These are phyloP conservation scores for Catocala fraxini DNA, from an alignment of 2,888 invertebrate species.

Conservation along the genomic window DNA sequence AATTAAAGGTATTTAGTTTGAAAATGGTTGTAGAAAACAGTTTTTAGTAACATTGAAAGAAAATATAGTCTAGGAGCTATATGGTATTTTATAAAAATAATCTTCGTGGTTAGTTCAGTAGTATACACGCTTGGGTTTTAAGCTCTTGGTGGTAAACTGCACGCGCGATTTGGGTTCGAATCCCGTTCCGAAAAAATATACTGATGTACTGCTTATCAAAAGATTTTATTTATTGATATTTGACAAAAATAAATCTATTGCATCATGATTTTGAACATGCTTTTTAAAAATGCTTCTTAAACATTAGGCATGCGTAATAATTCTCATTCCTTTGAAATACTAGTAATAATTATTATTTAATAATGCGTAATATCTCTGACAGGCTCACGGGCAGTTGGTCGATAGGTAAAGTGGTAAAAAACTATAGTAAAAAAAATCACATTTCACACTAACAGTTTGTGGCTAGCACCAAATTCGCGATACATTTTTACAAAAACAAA, in stretches of 20 bases:
- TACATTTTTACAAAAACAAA: constrained; percentile 2
- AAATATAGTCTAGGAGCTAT: no score
- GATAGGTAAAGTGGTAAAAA: constrained; percentile 69
- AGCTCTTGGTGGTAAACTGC: background rate
- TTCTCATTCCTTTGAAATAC: constrained; percentile 44
- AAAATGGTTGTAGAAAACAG: no score
- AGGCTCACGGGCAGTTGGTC: constrained; percentile 71
- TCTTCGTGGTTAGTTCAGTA: background rate
- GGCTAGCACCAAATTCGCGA: constrained; percentile 35
- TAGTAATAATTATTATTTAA: constrained; percentile 34
- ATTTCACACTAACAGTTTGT: constrained; percentile 48
- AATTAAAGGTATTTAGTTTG: no score
- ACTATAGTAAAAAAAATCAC: constrained; percentile 40
- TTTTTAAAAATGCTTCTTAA: constrained; percentile 59
- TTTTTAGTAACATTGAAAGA: no score
- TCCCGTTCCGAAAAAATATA: background rate
- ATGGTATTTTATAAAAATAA: no score
- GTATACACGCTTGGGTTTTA: constrained; percentile 7
- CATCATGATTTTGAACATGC: constrained; percentile 54
- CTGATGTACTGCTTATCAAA: no score
- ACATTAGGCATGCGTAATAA: constrained; percentile 64
- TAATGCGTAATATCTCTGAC: constrained; percentile 55
- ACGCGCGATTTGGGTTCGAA: constrained; percentile 7
- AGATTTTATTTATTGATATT: constrained; percentile 26
- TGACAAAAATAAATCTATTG: constrained; percentile 25